Base-by-base conservation (phyloP, 2,888 invertebrate species). In the Pristionchus japonicus region DNA sequence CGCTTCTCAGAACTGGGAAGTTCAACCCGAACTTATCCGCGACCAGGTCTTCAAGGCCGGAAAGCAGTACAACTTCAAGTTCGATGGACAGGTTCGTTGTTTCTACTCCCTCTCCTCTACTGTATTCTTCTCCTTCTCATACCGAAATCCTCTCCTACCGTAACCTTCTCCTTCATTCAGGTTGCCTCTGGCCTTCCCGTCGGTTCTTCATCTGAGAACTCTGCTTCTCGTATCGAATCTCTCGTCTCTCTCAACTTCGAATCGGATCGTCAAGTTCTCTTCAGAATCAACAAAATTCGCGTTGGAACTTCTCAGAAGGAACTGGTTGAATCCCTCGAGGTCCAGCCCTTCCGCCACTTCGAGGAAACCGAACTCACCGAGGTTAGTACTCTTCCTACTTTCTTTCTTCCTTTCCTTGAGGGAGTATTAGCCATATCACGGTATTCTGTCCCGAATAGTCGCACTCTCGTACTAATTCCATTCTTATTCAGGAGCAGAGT, bases 161-260 rank as follows among this genome's bases (percentile, higher is more conserved):
- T 11, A 43, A 43, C 20, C 6, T 11, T 17, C 27, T 15, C 11
- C 23, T 17, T 34, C 84, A 89, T 91, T 64, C 93, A 93, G 87
- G 87, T 93, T 86, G 89, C 92, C 34, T 90, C 91, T 85, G 93
- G 93, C 43, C 89, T 93, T n/a, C 92, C 93, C 82, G 74, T 90
- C 83, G 88, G 92, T 88, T 90, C 90, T 77, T 89, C 90, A 15
- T 88, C 90, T n/a, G 92, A 92, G 89, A 89, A 91, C 89, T 89
- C 92, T 85, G 91, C 90, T 88, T 90, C 91, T 88, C 91, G 93
- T 31, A 85, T 93, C 86, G 92, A 92, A 88, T 89, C 92, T 77
- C 83, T 90, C 88, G 90, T 92, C 89, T 90, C 89, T 47, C 86
- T 93, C 88, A 90, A 90, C 89, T 89, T 89, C 89, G 89, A 90